These are phyloP conservation scores for Anseranas semipalmata DNA, from an alignment of 2,113 vertebrate species.

Conservation along the genomic window DNA sequence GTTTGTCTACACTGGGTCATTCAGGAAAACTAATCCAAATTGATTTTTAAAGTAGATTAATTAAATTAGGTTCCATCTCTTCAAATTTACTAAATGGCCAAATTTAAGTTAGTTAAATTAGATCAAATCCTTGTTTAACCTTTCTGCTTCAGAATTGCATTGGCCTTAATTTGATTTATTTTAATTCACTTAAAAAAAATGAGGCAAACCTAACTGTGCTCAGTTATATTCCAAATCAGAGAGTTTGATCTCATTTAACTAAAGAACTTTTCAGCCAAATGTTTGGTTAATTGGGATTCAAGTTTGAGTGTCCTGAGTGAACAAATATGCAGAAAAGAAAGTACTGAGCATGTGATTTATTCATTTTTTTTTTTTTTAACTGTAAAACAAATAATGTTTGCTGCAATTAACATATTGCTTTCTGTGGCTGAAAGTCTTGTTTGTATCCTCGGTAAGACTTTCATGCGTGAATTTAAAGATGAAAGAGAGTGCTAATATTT, in stretches of 20 bases:
- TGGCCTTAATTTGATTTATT: slow-evolving; percentile 19
- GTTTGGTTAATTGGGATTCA: not conserved
- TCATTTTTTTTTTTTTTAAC: not conserved
- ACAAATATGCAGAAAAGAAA: slow-evolving; percentile 9
- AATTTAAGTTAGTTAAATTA: slow-evolving; percentile 50
- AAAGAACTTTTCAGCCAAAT: not conserved
- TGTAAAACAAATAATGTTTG: slow-evolving; percentile 36
- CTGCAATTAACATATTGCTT: slow-evolving; percentile 44
- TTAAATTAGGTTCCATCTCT: slow-evolving; percentile 39
- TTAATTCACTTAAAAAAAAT: slow-evolving; percentile 33
- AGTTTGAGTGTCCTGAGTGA: not conserved
- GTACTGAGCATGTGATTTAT: not conserved
- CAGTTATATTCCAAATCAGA: not conserved
- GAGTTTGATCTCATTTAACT: not conserved
- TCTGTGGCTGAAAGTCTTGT: slow-evolving; percentile 14
- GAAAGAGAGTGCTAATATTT: slow-evolving; percentile 27
- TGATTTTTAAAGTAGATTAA: slow-evolving; percentile 62
- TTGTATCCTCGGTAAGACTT: not conserved
- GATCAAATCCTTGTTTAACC: slow-evolving; percentile 49
- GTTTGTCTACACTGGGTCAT: not conserved
- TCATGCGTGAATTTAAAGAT: slow-evolving; percentile 41
- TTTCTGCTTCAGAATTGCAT: slow-evolving; percentile 9
- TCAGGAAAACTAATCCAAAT: slow-evolving; percentile 56
- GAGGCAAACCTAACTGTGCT: not conserved
- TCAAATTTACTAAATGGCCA: not conserved